These are phyloP conservation scores for Pseudoips prasinana DNA, from an alignment of 2,888 invertebrate species.

Conservation along the genomic window DNA sequence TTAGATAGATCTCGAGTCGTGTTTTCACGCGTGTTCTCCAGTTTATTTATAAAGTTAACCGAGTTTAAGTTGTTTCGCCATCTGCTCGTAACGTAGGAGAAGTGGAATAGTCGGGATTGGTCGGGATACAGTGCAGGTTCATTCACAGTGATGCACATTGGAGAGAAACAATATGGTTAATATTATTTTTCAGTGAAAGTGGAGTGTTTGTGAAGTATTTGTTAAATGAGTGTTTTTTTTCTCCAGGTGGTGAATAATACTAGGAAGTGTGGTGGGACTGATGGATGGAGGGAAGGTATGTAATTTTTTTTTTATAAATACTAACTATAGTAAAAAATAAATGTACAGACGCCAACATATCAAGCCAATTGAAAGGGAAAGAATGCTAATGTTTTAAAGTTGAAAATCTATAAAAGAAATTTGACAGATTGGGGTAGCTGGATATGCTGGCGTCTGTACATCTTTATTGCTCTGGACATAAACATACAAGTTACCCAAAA, in stretches of 20 bases:
- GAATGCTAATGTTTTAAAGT: too few species aligned
- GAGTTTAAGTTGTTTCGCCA: conserved; percentile 67
- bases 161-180: conserved; percentile 58
- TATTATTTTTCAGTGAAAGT: conserved; percentile 35
- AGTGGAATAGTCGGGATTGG: conserved; percentile 11
- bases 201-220: conserved; percentile 44
- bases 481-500: too few species aligned
- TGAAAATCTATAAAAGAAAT: too few species aligned
- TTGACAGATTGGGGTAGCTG: too few species aligned
- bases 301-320: too few species aligned
- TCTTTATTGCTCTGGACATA: too few species aligned
- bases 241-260: conserved; percentile 86
- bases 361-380: too few species aligned
- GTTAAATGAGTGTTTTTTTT: conserved; percentile 40
- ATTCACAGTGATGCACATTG: conserved; percentile 48
- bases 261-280: conserved; percentile 80
- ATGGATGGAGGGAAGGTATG: conserved; percentile 82
- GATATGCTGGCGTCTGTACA: too few species aligned
- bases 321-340: too few species aligned
- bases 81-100: conserved; percentile 54
- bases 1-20: conserved; percentile 39
- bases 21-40: conserved; percentile 32
- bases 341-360: too few species aligned
- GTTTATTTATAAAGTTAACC: conserved; percentile 60
- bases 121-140: conserved; percentile 19